Percentiles rank a stretch among this genome's conserved stretches.
Conservation (phyloP, 2,113 vertebrate genomes). For the Halcyon malimbica region DNA sequence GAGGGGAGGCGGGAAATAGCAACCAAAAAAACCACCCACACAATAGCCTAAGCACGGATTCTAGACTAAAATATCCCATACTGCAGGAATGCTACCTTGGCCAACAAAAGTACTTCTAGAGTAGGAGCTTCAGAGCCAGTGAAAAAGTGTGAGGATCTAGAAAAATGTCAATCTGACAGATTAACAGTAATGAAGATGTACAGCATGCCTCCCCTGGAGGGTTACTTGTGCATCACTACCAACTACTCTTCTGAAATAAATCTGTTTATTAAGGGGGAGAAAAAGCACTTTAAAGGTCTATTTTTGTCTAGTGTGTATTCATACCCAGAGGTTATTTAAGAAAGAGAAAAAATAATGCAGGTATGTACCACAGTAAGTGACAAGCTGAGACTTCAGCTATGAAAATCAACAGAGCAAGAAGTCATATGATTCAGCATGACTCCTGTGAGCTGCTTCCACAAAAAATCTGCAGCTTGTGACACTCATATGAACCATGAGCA, state of each 20-base stretch:
- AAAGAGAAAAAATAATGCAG: neutral
- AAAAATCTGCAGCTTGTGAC: neutral
- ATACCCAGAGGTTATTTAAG: neutral
- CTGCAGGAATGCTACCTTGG: neutral
- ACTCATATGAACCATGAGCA: neutral
- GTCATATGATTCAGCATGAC: neutral
- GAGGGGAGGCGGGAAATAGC: too few relatives aligned
- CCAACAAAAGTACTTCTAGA: neutral
- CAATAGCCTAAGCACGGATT: too few relatives aligned
- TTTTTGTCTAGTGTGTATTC: neutral
- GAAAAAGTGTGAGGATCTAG: neutral
- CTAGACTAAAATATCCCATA: neutral
- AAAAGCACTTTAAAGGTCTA: neutral
- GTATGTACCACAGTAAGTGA: neutral
- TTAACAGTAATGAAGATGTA: neutral
- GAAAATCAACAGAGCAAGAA: neutral
- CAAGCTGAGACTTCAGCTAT: neutral
- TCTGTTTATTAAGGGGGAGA: neutral
- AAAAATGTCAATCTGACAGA: neutral
- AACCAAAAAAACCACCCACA: neutral
- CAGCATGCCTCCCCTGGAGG: neutral
- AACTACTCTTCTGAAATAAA: neutral
- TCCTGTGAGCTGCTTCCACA: neutral
- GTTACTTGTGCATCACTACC: neutral
- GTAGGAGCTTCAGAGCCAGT: neutral